Conservation (phyloP, 2,113 vertebrate species). For the Caretta caretta region DNA sequence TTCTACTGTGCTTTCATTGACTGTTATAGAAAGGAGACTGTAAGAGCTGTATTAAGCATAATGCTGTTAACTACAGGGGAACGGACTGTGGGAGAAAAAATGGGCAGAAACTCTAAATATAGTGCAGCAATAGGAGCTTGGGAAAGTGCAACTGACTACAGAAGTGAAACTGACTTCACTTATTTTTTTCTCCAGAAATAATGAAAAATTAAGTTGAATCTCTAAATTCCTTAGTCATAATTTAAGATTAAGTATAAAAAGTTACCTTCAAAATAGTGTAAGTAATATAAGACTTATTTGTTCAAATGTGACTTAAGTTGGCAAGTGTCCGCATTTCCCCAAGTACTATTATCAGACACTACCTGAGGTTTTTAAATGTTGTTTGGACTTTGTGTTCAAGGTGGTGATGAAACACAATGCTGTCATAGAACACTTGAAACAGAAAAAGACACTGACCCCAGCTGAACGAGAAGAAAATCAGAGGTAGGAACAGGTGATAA, state of each 20-base stretch:
- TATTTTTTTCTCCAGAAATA: not conserved
- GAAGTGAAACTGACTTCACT: not conserved
- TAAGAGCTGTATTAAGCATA: slow-evolving; percentile 56
- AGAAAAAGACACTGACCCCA: slow-evolving; percentile 93
- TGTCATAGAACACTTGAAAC: slow-evolving; percentile 94
- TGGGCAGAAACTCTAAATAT: not conserved
- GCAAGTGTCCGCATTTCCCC: slow-evolving; percentile 5
- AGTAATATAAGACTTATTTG: not conserved
- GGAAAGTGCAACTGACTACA: not conserved
- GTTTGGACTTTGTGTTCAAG: slow-evolving; percentile 78
- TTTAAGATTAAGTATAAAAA: not conserved
- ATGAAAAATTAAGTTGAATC: not conserved
- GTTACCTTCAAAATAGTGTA: not conserved
- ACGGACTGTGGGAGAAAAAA: not conserved
- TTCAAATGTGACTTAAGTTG: not conserved
- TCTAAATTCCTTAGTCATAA: not conserved
- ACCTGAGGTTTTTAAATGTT: slow-evolving; percentile 45
- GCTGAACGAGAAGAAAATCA: slow-evolving; percentile 96
- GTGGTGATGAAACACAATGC: slow-evolving; percentile 92
- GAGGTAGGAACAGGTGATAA: slow-evolving; percentile 82
- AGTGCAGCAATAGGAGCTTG: not conserved
- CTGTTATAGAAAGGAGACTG: slow-evolving; percentile 45
- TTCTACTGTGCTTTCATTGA: not conserved
- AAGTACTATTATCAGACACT: not conserved
- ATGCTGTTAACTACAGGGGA: slow-evolving; percentile 26